Evolutionary conservation across 2,113 vertebrate species (phyloP).

Genomic region (Erythrocercus mccallii): DNA sequence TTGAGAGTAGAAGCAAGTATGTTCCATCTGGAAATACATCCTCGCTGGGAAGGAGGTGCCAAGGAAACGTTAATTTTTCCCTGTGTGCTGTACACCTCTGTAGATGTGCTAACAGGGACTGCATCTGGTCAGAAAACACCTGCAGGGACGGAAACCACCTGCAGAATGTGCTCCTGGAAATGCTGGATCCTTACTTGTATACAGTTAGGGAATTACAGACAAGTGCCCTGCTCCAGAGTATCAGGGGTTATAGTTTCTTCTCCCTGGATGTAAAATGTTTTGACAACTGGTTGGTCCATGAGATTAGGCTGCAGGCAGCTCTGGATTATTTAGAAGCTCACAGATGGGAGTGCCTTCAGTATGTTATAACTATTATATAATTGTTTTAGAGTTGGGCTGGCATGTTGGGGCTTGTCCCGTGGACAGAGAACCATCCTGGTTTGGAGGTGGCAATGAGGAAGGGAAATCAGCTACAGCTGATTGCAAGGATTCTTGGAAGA

Average conservation of each 20-base stretch:
- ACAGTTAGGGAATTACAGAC: background rate
- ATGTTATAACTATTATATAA: background rate
- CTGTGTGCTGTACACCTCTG: background rate
- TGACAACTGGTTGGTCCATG: background rate
- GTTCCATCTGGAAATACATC: rapidly evolving
- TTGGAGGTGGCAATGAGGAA: background rate
- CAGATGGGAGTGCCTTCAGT: background rate
- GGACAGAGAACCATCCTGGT: background rate
- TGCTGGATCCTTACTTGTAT: background rate
- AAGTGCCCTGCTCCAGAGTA: background rate
- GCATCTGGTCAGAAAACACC: background rate
- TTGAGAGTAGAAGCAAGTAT: background rate
- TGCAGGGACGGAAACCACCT: rapidly evolving
- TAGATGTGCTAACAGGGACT: background rate
- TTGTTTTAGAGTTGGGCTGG: background rate
- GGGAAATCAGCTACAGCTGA: background rate
- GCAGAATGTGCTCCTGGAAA: background rate
- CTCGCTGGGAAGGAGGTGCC: background rate
- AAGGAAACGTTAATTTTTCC: background rate
- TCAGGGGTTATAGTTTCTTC: background rate
- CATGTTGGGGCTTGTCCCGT: rapidly evolving
- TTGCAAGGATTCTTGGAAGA: background rate
- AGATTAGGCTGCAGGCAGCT: background rate
- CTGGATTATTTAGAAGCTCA: background rate
- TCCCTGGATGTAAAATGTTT: background rate